Evolutionary conservation across 2,888 invertebrate genomes (phyloP).

Genomic region (Thecocarcelia acutangulata): DNA sequence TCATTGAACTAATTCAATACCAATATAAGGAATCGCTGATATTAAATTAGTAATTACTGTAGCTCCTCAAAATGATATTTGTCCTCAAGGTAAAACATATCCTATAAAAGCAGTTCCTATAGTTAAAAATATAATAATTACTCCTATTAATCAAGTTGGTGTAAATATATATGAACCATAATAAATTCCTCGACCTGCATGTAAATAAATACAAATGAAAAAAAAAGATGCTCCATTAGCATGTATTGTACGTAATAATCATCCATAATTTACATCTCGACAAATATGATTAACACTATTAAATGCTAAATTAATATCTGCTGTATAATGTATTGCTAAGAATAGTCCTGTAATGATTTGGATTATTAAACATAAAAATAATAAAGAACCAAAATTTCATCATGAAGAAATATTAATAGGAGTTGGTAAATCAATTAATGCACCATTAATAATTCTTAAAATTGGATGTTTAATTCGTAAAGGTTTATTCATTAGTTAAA

Average conservation of each 20-base stretch:
- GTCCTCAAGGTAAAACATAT: slow-evolving; percentile 89
- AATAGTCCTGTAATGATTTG: slow-evolving; percentile 88
- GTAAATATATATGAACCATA: slow-evolving; percentile 83
- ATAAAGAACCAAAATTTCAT: slow-evolving; percentile 87
- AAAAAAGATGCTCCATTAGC: slow-evolving; percentile 88
- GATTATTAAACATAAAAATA: slow-evolving; percentile 85
- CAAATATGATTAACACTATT: slow-evolving; percentile 86
- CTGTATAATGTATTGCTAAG: slow-evolving; percentile 86
- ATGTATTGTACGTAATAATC: slow-evolving; percentile 81
- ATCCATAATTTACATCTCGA: slow-evolving; percentile 77
- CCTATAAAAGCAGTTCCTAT: slow-evolving; percentile 90
- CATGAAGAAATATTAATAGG: slow-evolving; percentile 84
- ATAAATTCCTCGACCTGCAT: slow-evolving; percentile 86
- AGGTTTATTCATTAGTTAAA: slow-evolving; percentile 82
- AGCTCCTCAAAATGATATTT: slow-evolving; percentile 91
- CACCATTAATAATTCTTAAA: slow-evolving; percentile 84
- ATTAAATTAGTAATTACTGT: slow-evolving; percentile 90
- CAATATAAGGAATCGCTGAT: slow-evolving; percentile 88
- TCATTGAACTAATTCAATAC: slow-evolving; percentile 85
- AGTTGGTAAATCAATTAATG: slow-evolving; percentile 84
- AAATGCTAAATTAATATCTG: slow-evolving; percentile 85
- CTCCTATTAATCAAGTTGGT: slow-evolving; percentile 85
- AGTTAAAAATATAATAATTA: slow-evolving; percentile 85
- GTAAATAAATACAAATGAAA: slow-evolving; percentile 87
- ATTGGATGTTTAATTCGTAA: slow-evolving; percentile 82